A percentile compares a stretch with the other conserved stretches of the same genome.
Conservation (phyloP, 2,797 vertebrate species). For the Neosilurus hyrtlii region DNA sequence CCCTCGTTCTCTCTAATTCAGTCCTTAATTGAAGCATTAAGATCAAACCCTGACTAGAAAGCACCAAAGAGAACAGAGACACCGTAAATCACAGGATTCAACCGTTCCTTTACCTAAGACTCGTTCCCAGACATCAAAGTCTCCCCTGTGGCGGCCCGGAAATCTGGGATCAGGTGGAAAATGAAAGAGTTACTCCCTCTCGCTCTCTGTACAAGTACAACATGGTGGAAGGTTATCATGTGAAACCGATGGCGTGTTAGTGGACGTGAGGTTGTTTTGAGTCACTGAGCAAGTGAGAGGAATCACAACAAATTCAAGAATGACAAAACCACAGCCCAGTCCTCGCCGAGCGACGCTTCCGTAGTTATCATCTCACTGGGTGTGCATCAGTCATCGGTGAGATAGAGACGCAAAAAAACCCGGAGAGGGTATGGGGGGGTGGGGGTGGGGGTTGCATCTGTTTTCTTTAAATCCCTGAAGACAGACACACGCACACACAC, state of each 20-base stretch:
- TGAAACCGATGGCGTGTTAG: neutral
- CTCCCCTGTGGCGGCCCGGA: neutral
- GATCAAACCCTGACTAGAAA: neutral
- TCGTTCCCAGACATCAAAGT: neutral
- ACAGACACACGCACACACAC: neutral
- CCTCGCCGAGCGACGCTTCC: no score
- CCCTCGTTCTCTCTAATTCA: neutral
- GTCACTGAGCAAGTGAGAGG: neutral
- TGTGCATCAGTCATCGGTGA: slow-evolving; percentile 5
- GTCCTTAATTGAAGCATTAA: neutral
- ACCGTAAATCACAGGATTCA: neutral
- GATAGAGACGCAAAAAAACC: neutral
- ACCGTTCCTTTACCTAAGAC: neutral
- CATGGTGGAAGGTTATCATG: neutral
- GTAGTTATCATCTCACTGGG: neutral
- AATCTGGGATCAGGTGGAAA: slow-evolving; percentile 19
- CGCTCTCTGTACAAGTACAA: neutral
- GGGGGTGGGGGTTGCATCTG: neutral
- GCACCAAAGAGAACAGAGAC: neutral
- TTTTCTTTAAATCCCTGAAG: neutral
- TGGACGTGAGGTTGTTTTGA: neutral
- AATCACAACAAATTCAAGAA: neutral
- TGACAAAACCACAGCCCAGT: neutral
- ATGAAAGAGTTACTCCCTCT: neutral
- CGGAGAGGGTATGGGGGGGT: neutral